These are phyloP conservation scores for Corythaixoides concolor DNA, from an alignment of 2,113 vertebrate species.

Conservation along the genomic window DNA sequence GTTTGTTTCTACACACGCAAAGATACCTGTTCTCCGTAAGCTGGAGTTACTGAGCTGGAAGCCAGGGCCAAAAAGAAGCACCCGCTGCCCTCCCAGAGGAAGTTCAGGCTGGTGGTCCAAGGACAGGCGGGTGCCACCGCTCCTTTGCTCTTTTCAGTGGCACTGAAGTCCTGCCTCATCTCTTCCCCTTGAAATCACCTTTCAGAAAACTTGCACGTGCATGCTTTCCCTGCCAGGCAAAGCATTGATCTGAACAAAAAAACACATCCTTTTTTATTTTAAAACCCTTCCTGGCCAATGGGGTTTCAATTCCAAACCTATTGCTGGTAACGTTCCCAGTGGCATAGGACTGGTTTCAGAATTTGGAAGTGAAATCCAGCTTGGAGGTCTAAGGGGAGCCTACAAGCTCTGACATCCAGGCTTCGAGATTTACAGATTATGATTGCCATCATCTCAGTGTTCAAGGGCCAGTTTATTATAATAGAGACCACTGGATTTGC, in stretches of 20 bases:
- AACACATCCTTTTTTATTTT: neutral
- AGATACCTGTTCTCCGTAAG: neutral
- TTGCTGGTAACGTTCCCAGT: neutral
- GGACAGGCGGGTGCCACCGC: neutral
- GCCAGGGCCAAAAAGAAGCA: neutral
- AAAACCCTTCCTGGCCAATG: neutral
- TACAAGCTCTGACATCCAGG: neutral
- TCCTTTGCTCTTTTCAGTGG: neutral
- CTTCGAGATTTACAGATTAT: neutral
- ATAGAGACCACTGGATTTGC: neutral
- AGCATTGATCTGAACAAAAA: rapidly evolving
- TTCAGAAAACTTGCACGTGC: neutral
- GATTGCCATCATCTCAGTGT: neutral
- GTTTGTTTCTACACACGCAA: neutral
- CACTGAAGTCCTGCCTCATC: neutral
- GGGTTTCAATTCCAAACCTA: neutral
- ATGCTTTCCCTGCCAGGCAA: neutral
- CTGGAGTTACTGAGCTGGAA: neutral
- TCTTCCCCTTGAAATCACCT: neutral
- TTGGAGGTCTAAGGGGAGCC: neutral
- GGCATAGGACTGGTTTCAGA: neutral
- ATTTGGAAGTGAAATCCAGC: neutral
- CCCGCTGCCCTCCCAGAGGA: rapidly evolving
- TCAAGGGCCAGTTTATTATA: neutral
- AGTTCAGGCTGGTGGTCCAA: neutral